phyloP scores from a whole-genome alignment of 2,888 invertebrate species.

The Lasioglossum villosulum region DNA sequence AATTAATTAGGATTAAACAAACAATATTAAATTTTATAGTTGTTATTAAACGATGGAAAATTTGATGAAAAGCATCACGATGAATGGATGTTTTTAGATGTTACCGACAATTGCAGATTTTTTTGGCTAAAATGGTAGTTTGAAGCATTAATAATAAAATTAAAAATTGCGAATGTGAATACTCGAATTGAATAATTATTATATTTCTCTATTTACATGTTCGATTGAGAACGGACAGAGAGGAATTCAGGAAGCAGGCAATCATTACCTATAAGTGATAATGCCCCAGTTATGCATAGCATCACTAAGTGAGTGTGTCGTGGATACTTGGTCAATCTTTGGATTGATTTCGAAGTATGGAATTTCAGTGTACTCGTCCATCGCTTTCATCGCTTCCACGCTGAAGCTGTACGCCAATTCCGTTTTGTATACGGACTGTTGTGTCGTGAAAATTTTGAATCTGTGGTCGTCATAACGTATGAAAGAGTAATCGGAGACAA shows the following conservation, averaged over 20 bases:
- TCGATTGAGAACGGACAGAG: neutral
- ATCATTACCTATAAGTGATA: conserved; percentile 89
- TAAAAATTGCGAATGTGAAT: too few species aligned
- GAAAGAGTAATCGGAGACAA: conserved; percentile 85
- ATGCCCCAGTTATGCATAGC: conserved; percentile 99
- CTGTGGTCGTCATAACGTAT: accelerated
- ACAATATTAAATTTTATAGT: neutral
- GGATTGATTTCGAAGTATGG: conserved; percentile 82
- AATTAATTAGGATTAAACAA: neutral
- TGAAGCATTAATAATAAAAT: too few species aligned
- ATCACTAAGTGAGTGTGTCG: too few species aligned
- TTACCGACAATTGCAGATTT: neutral
- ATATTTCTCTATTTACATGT: neutral
- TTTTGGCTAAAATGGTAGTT: too few species aligned
- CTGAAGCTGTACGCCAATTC: conserved; percentile 82
- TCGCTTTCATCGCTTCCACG: conserved; percentile 83
- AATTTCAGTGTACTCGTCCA: conserved; percentile 79
- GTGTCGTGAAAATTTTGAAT: conserved; percentile 68
- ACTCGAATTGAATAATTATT: too few species aligned
- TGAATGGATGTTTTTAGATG: neutral
- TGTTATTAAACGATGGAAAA: neutral
- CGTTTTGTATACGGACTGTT: conserved; percentile 68
- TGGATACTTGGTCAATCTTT: conserved; percentile 91
- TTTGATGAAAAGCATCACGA: neutral
- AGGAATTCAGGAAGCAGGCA: neutral